Evolutionary conservation across 2,797 vertebrate species (phyloP).

Genomic region (Loriculus beryllinus): DNA sequence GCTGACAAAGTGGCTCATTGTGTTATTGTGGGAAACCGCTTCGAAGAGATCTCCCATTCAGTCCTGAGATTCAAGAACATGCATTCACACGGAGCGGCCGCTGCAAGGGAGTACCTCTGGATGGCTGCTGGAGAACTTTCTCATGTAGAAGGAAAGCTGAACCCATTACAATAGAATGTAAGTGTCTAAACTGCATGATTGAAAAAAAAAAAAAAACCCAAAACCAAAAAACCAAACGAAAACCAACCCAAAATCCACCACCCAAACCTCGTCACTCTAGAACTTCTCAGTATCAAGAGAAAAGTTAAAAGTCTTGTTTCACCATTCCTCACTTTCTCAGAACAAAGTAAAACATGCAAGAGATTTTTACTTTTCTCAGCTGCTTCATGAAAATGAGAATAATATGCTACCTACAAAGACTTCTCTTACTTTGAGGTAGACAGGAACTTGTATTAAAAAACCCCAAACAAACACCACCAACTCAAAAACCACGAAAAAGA

Average conservation of each 20-base stretch:
- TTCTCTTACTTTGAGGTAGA: neutral
- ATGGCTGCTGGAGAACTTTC: constrained; percentile 18
- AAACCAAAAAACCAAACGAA: neutral
- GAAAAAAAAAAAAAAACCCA: neutral
- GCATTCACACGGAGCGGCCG: constrained; percentile 65
- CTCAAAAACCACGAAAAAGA: neutral
- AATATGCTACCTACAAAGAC: neutral
- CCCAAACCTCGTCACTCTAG: fast-evolving
- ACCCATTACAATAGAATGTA: neutral
- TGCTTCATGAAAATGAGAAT: neutral
- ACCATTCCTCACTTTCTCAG: neutral
- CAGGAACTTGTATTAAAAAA: neutral
- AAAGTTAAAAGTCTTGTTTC: neutral
- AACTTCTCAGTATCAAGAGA: neutral
- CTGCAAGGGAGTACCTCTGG: constrained; percentile 67
- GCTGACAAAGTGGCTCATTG: constrained; percentile 73
- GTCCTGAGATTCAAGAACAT: constrained; percentile 31
- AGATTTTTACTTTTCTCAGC: neutral
- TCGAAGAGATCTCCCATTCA: constrained; percentile 74
- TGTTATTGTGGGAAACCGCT: constrained; percentile 76
- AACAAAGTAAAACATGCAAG: neutral
- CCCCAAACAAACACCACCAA: neutral
- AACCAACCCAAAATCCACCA: neutral
- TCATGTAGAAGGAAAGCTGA: constrained; percentile 31
- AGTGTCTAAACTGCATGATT: neutral